Evolutionary conservation across 2,797 vertebrate species (phyloP), one percentile per base, ranked within the genome.

Genomic region (Triplophysa bombifrons): DNA sequence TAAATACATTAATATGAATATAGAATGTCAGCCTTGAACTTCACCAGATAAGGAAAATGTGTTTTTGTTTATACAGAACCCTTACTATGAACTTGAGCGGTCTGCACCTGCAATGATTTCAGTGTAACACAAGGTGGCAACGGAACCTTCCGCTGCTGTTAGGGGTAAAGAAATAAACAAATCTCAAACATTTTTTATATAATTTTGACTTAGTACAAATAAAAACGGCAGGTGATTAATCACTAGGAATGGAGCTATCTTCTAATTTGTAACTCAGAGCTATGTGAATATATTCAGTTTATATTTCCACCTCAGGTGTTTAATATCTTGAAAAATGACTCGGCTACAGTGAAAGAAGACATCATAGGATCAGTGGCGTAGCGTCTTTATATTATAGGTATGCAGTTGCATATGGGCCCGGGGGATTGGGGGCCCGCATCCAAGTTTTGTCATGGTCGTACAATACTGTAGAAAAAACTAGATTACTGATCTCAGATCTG

Each of bases 71-170:
- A 58, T 19, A 48, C 41, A 50, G 34, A 10, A 48, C 56, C 38
- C 53, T 5, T 25, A 30, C 5, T 3, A 3, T 4, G 2, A 46
- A 11, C 44, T 64, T 1, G 14, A 44, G 2, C 16, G 0, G 2
- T 38, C 38, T 4, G 10, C 12, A 74, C 20, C 22, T 82, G 81
- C 74, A 81, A 63, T 51, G n/a, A 61, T n/a, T 16, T 9, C 30
- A 48, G 48, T 34, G 10, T 7, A 70, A 77, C 90, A 90, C 84
- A 83, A 46, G 88, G 34, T 76, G 89, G 91, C 81, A 83, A 72
- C 10, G 78, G 20, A 82, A 82, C 72, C 44, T 61, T 53, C 46
- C 67, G 17, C 12, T 72, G 61, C 56, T 66, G 13, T 46, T 67
- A 48, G 44, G 7, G 3, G 25, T 51, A 13, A 75, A 19, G 22